A percentile compares a stretch with the other conserved stretches of the same genome.
phyloP scores from a whole-genome alignment of 2,888 invertebrate species.

The Xylocampa areola region DNA sequence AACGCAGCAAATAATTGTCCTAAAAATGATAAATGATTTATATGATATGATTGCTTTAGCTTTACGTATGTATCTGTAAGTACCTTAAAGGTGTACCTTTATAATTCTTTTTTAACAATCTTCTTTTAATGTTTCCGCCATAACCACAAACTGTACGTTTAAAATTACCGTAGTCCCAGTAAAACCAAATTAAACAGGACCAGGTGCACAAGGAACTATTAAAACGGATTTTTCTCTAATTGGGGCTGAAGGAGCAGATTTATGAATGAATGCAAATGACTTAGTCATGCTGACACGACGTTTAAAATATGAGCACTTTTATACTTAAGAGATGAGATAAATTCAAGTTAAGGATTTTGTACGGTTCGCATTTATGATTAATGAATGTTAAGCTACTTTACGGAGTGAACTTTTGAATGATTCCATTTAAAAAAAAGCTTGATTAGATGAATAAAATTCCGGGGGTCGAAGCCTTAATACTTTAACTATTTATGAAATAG shows the following conservation, averaged over 20 bases:
- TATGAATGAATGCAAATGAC: slow-evolving; percentile 54
- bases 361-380: neutral
- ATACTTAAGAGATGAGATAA: slow-evolving; percentile 20
- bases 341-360: slow-evolving; percentile 5
- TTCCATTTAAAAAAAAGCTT: too few species aligned
- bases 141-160: neutral
- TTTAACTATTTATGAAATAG: too few species aligned
- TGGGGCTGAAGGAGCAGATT: slow-evolving; percentile 51
- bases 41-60: too few species aligned
- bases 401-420: too few species aligned
- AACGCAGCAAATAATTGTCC: too few species aligned
- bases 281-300: slow-evolving; percentile 27
- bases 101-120: too few species aligned
- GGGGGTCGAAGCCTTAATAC: too few species aligned
- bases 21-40: too few species aligned
- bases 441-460: too few species aligned
- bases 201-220: slow-evolving; percentile 52
- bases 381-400: neutral
- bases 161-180: slow-evolving; percentile 1
- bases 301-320: slow-evolving; percentile 41
- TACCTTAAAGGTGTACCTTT: too few species aligned
- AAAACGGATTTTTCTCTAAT: slow-evolving; percentile 50
- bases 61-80: too few species aligned
- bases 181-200: slow-evolving; percentile 29
- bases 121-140: neutral